These are phyloP conservation scores for Pionites leucogaster DNA, from an alignment of 2,113 vertebrate species.

Conservation along the genomic window DNA sequence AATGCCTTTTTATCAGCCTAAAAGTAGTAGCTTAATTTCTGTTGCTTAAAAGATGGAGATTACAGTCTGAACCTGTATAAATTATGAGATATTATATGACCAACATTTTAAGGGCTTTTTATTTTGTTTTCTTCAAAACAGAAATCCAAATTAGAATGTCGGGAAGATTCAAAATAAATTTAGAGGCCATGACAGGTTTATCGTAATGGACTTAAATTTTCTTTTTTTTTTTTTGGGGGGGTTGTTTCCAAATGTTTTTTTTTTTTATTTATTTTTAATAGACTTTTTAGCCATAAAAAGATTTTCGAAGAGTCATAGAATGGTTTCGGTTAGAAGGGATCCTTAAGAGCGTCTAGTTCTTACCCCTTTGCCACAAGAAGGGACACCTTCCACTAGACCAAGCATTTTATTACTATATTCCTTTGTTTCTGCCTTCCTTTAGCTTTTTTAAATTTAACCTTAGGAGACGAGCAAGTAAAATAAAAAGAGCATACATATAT, in stretches of 20 bases:
- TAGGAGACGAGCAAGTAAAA: background rate
- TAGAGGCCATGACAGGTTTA: background rate
- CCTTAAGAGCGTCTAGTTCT: background rate
- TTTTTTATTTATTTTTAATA: accelerated
- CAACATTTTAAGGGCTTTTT: background rate
- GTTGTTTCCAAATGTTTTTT: background rate
- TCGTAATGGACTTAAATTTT: accelerated
- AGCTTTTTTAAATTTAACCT: background rate
- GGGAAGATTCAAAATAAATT: background rate
- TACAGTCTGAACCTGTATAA: background rate
- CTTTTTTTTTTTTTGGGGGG: accelerated
- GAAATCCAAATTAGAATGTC: background rate
- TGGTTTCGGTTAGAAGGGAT: background rate
- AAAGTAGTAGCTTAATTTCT: background rate
- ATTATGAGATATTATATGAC: background rate
- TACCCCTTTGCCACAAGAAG: background rate
- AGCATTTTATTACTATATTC: background rate
- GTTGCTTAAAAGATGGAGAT: background rate
- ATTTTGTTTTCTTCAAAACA: background rate
- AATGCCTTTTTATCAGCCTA: background rate
- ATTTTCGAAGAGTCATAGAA: background rate
- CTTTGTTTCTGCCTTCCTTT: background rate
- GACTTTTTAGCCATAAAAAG: background rate
- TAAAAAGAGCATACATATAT: background rate
- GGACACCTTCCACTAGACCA: background rate